Evolutionary conservation across 2,797 vertebrate species (phyloP).

Genomic region (Danio choprae): DNA sequence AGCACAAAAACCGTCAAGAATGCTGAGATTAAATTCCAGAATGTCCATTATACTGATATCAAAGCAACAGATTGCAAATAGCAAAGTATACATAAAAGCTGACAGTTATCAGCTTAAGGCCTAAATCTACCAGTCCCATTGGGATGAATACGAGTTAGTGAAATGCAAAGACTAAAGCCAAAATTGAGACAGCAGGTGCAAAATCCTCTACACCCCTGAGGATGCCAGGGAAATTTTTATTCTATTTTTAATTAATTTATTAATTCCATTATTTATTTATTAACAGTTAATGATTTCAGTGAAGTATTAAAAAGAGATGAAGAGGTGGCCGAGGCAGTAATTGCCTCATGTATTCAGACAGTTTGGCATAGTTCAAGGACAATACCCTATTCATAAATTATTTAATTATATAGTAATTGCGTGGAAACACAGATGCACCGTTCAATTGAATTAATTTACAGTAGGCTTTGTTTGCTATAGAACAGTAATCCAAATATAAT

Average conservation of each 20-base stretch:
- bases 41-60: background rate
- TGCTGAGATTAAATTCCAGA: background rate
- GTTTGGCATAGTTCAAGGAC: conserved; percentile 37
- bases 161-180: conserved; percentile 13
- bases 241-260: too few species aligned
- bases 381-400: conserved; percentile 26
- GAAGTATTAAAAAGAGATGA: conserved; percentile 18
- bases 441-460: conserved; percentile 33
- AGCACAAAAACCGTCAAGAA: background rate
- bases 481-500: conserved; percentile 29
- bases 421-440: conserved; percentile 21
- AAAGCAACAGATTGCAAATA: background rate
- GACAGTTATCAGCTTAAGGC: background rate
- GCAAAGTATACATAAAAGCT: background rate
- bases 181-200: conserved; percentile 17
- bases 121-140: background rate
- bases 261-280: background rate
- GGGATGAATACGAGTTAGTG: background rate
- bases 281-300: conserved; percentile 40
- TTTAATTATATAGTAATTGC: conserved; percentile 33
- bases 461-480: conserved; percentile 34
- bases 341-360: conserved; percentile 24
- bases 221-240: background rate
- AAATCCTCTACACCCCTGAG: background rate
- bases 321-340: conserved; percentile 28